These are phyloP conservation scores for Tolypeutes matacus DNA, from an alignment of 2,797 vertebrate genomes.

Conservation along the genomic window DNA sequence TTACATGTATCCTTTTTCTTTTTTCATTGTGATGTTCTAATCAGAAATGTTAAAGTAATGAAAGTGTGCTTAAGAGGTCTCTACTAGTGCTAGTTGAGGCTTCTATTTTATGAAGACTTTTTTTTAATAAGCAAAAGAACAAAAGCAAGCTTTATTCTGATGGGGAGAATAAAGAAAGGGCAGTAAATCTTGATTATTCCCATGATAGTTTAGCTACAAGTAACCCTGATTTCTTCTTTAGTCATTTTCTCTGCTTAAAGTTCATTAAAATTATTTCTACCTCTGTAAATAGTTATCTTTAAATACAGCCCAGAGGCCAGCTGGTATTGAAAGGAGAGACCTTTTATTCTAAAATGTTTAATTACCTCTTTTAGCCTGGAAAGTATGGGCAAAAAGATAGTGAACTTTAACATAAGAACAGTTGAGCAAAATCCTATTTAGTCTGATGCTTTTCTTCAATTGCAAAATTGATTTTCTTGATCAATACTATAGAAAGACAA, in stretches of 20 bases:
- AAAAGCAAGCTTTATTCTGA: conserved; percentile 46
- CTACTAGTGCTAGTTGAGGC: neutral
- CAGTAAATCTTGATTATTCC: neutral
- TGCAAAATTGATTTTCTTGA: conserved; percentile 73
- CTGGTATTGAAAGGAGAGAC: conserved; percentile 9
- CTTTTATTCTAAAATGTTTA: conserved; percentile 58
- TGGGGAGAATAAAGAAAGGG: neutral
- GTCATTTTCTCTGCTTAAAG: conserved; percentile 39
- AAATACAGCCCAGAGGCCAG: neutral
- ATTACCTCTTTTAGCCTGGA: conserved; percentile 53
- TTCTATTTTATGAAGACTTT: conserved; percentile 28
- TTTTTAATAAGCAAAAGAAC: neutral
- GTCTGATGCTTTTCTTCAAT: conserved; percentile 51
- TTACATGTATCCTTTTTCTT: neutral
- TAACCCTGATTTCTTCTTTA: conserved; percentile 39
- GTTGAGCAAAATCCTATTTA: conserved; percentile 61
- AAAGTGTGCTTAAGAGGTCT: neutral
- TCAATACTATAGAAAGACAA: conserved; percentile 57
- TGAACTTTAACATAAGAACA: conserved; percentile 62
- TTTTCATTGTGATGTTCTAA: neutral
- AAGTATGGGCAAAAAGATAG: conserved; percentile 43
- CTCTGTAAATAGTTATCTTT: neutral
- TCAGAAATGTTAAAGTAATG: neutral
- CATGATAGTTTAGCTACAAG: neutral
- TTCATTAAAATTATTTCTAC: conserved; percentile 50